Conservation (phyloP, 2,113 vertebrate species). For the Takifugu flavidus region DNA sequence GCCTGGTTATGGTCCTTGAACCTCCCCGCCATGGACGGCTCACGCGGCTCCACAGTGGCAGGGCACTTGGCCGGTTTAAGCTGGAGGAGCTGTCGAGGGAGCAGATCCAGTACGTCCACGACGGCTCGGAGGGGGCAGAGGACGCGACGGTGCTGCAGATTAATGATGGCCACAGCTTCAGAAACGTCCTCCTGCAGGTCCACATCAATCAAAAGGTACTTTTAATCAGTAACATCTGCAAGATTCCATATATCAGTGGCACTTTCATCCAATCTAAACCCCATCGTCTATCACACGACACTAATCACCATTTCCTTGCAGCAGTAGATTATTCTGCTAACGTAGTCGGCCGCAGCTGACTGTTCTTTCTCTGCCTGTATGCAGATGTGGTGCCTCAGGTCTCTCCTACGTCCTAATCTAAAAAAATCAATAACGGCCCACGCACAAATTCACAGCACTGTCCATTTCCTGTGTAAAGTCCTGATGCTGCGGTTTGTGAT, state of each 20-base stretch:
- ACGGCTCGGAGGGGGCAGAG: conserved; percentile 71
- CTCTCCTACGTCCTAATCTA: conserved; percentile 4
- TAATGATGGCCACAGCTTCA: conserved; percentile 87
- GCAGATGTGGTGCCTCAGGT: conserved; percentile 27
- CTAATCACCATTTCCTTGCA: conserved; percentile 9
- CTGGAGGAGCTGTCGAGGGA: conserved; percentile 78
- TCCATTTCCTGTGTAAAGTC: conserved; percentile 32
- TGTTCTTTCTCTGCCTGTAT: conserved; percentile 35
- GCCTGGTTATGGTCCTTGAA: conserved; percentile 81
- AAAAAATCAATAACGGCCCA: conserved; percentile 36
- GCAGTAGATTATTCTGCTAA: conserved; percentile 1
- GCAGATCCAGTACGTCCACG: conserved; percentile 82
- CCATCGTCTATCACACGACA: too few species aligned
- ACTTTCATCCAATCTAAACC: too few species aligned
- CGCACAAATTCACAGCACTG: background rate
- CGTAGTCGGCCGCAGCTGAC: background rate
- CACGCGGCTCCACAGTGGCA: conserved; percentile 56
- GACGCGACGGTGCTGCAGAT: conserved; percentile 82
- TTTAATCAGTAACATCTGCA: background rate
- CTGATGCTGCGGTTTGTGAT: conserved; percentile 40
- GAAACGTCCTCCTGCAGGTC: conserved; percentile 82
- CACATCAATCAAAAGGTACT: conserved; percentile 80
- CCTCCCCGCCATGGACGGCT: conserved; percentile 81
- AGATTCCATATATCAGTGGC: too few species aligned
- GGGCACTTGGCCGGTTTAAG: conserved; percentile 57